Percentiles rank a stretch among this genome's conserved stretches.
These are phyloP conservation scores for Nansenia antarctica DNA, from an alignment of 2,113 vertebrate genomes.

Conservation along the genomic window DNA sequence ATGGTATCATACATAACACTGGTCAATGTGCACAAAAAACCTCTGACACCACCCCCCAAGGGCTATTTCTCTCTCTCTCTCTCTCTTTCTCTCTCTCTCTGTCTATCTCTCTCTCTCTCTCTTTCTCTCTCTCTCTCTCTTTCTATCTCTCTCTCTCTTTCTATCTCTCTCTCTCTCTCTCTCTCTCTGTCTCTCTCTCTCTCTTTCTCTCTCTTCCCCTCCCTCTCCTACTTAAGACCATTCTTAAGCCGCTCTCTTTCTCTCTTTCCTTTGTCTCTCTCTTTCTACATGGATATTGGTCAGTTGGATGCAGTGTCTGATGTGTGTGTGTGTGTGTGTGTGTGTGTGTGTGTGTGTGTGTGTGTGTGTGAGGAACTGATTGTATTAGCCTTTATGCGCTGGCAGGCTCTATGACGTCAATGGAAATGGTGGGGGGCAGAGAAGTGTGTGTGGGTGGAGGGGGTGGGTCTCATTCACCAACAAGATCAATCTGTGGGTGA, in stretches of 20 bases:
- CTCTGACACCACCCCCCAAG: no score
- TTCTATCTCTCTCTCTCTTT: no score
- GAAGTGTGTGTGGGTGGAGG: no score
- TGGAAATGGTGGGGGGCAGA: slow-evolving; percentile 27
- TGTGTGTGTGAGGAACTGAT: slow-evolving; percentile 30
- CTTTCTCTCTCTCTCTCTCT: no score
- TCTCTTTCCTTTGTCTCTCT: neutral
- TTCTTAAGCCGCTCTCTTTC: no score
- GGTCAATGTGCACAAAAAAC: no score
- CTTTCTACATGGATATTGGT: neutral
- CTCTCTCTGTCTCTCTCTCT: neutral
- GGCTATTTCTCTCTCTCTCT: no score
- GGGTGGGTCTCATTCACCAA: slow-evolving; percentile 44
- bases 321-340: neutral
- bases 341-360: neutral
- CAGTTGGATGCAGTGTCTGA: neutral
- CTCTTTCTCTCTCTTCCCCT: neutral
- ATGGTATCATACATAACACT: no score
- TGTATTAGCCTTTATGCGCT: slow-evolving; percentile 60
- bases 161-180: neutral
- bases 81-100: no score
- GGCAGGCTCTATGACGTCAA: slow-evolving; percentile 61
- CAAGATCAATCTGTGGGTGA: slow-evolving; percentile 6
- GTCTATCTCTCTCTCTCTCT: no score
- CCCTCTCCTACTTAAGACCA: no score